Base-by-base conservation (phyloP, 2,888 invertebrate genomes). In the Crioceris asparagi region DNA sequence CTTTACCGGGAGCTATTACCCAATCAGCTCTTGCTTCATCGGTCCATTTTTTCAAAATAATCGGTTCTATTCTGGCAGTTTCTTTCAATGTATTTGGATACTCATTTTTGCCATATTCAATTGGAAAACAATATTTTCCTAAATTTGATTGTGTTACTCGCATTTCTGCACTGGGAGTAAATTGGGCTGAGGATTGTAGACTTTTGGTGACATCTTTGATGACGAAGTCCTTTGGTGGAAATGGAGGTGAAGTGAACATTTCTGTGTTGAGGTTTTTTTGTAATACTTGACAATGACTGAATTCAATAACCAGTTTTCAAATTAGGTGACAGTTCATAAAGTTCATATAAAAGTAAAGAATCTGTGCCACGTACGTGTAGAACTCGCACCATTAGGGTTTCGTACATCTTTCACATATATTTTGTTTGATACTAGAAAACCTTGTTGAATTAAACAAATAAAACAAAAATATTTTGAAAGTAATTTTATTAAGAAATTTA, bases 1-100 rank as follows among this genome's bases (percentile, higher is more conserved):
- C 69, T 16, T 60, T 53, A 1, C 72, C 73, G 3, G 74, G 74
- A 47, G 67, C 68, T 49, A 68, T 68, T 1, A 75, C 69, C 73
- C 73, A 74, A 43, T 64, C 67, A 0, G 71, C 72, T 46, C 66
- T 70, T 23, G 67, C 69, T 17, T 56, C 62, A 8, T 56, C 46
- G 4, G 69, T 64, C 71, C 71, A 69, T 6, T 59, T 57, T 2
- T 73, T 63, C 32, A 72, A 43, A 15, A 59, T 49, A 15, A 44
- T 44, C 1, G 56, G 52, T 40, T 55, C 49, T 4, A 58, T 36
- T 14, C 25, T 34, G 12, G 30, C 32, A 21, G 36, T 29, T 17
- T 7, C 26, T 11, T 25, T 25, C 26, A 4, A 7, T 3, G 7
- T 25, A 12, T 25, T 7, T 25, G 7, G 6, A 21, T 64, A 45